Conservation (phyloP, 2,797 vertebrate genomes). For the Nannoperca obscura region DNA sequence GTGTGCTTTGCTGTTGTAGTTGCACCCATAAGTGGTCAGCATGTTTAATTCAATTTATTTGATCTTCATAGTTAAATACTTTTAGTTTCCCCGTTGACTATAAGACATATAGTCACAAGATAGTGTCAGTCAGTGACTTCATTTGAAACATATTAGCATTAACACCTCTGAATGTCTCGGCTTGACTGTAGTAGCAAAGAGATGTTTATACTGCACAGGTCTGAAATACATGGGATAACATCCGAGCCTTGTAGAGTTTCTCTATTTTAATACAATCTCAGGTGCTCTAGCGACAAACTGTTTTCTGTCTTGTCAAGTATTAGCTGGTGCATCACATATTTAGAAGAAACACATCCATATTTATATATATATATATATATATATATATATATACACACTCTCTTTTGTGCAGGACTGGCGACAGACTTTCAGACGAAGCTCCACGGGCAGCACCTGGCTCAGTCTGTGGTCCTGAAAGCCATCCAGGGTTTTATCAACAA, state of each 20-base stretch:
- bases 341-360: neutral
- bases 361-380: too few relatives aligned
- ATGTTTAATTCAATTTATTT: neutral
- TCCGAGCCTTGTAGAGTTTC: neutral
- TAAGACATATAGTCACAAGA: neutral
- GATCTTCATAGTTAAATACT: neutral
- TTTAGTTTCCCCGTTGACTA: neutral
- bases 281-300: neutral
- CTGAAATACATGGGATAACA: neutral
- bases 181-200: neutral
- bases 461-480: conserved; percentile 85
- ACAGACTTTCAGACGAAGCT: conserved; percentile 87
- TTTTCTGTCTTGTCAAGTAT: neutral
- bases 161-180: neutral
- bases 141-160: neutral
- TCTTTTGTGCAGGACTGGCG: conserved; percentile 86
- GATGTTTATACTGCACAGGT: neutral
- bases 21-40: neutral
- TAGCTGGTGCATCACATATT: neutral
- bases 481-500: conserved; percentile 88
- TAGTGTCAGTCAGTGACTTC: neutral
- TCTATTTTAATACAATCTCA: neutral
- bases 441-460: conserved; percentile 94
- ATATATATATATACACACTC: neutral
- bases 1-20: neutral